phyloP scores from a whole-genome alignment of 2,888 invertebrate species.

The Tolmerus cingulatus region DNA sequence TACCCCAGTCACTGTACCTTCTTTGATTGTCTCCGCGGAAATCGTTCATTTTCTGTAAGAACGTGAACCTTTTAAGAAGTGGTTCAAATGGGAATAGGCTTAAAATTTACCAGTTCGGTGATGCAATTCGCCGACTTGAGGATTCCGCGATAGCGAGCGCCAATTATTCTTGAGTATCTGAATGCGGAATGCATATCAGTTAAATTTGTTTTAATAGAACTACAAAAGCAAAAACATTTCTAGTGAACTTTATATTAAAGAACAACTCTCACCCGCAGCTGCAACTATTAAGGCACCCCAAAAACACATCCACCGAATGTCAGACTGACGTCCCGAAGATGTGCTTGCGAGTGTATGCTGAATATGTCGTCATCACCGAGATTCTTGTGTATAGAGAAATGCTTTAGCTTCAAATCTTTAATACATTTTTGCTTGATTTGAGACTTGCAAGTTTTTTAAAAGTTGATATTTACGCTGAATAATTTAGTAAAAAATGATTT shows the following conservation, averaged over 20 bases:
- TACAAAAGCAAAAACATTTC: background rate
- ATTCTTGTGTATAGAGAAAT: too few relatives aligned
- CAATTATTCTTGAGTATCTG: conserved; percentile 13
- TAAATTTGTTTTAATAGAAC: background rate
- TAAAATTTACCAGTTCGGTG: background rate
- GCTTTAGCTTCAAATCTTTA: too few relatives aligned
- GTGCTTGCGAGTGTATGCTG: too few relatives aligned
- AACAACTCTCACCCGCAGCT: background rate
- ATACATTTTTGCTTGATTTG: too few relatives aligned
- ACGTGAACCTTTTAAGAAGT: background rate
- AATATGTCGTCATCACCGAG: too few relatives aligned
- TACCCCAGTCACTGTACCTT: background rate
- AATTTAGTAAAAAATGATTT: too few relatives aligned
- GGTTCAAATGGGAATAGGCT: background rate
- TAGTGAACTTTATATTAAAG: background rate
- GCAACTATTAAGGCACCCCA: background rate
- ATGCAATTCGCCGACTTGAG: background rate
- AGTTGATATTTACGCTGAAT: too few relatives aligned
- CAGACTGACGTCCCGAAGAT: background rate
- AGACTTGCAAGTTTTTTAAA: too few relatives aligned
- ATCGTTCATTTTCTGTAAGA: conserved; percentile 5
- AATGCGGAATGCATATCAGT: conserved; percentile 5
- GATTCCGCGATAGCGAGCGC: background rate
- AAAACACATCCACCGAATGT: background rate
- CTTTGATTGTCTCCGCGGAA: background rate